Evolutionary conservation across 2,888 invertebrate species (phyloP), one percentile per base, ranked within the genome.

Genomic region (Metellina segmentata): DNA sequence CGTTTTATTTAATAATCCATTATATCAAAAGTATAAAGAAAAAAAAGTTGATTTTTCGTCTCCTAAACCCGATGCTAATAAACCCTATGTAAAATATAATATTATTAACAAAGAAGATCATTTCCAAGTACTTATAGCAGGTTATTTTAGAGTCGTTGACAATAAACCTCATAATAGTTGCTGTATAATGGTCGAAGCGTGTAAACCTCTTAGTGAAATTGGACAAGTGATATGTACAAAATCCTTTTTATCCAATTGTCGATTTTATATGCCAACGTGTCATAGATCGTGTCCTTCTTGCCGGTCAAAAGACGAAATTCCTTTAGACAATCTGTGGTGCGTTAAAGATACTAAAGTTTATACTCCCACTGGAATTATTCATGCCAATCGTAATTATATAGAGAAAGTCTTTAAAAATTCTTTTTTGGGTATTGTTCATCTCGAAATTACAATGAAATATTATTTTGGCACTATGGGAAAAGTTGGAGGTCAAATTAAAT

Each of bases 361-460:
- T n/a, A n/a, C n/a, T n/a, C n/a, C n/a, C n/a, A 7, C 51, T 0
- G 82, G 72, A 19, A n/a, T 34, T 34, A 34, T 4, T 1, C 1
- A 34, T 34, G 34, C 34, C 1, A 4, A 34, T 34, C 34, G 34
- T 34, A 4, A 34, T 2, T 34, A 34, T 34, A 4, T 34, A 1
- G 34, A 34, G 4, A 34, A 1, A 4, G 48, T 81, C 6, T 81
- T 81, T 34, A 7, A 81, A 20, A 52, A 20, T 20, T 0, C 2
- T 0, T 0, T 7, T 79, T 7, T 79, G 9, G 79, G 19, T 9
- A 52, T 79, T 9, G 61, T 9, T 1, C 19, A 20, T 1, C 0
- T n/a, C n/a, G n/a, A n/a, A n/a, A 79, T 79, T 34, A 20, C n/a
- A 1, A 79, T 53, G 53, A 79, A 53, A 7, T 79, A 79, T 79